Percentiles rank a stretch among this genome's conserved stretches.
Conservation (phyloP, 37 sponge, comb jelly and placozoan genomes). For the Eunapius fragilis region DNA sequence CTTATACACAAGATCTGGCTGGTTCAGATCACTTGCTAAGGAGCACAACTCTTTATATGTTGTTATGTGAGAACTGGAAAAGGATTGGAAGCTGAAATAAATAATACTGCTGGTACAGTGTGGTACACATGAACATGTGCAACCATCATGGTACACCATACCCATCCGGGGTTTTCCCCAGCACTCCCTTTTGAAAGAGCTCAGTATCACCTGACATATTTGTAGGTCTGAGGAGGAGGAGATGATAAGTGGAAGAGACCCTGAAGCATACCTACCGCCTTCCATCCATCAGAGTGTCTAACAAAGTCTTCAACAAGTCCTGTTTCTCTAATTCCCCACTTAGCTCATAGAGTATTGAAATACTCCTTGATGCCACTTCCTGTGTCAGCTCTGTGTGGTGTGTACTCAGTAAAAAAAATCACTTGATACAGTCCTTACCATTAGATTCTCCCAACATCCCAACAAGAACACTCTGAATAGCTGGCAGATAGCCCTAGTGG, state of each 20-base stretch:
- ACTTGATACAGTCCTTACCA: too few species aligned
- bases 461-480: conserved; percentile 54
- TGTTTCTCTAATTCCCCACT: conserved; percentile 23
- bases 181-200: conserved; percentile 59
- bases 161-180: conserved; percentile 80
- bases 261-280: conserved; percentile 38
- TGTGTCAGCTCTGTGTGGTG: conserved; percentile 81
- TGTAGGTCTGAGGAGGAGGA: background rate
- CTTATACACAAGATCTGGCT: conserved; percentile 93
- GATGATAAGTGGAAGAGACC: background rate
- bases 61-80: conserved; percentile 60
- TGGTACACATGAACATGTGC: background rate
- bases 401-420: too few species aligned
- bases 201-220: conserved; percentile 54
- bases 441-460: conserved; percentile 59
- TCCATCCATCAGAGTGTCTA: conserved; percentile 71
- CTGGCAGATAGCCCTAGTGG: conserved; percentile 37
- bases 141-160: conserved; percentile 2
- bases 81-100: conserved; percentile 30
- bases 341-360: conserved; percentile 73
- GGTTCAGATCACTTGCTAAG: conserved; percentile 89
- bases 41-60: conserved; percentile 95
- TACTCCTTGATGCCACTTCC: conserved; percentile 80
- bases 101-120: background rate
- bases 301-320: conserved; percentile 50